phyloP scores from a whole-genome alignment of 2,888 invertebrate species.

The Acrobasis repandana region DNA sequence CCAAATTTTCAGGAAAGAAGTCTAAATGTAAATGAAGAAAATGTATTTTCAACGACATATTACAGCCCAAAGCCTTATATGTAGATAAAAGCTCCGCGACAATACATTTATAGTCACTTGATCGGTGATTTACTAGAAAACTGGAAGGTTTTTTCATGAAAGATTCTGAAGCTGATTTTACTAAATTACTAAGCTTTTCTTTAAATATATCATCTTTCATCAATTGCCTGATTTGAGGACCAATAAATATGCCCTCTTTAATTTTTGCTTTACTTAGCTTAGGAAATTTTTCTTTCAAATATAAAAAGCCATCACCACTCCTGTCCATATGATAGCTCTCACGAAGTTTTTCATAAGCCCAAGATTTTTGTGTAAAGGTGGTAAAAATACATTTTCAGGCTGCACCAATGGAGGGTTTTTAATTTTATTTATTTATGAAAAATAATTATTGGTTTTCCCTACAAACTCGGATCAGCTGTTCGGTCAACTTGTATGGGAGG shows the following conservation, averaged over 20 bases:
- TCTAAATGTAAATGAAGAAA: constrained; percentile 23
- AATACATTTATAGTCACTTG: constrained; percentile 27
- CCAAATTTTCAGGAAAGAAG: constrained; percentile 8
- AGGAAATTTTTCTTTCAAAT: neutral
- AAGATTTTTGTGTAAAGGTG: constrained; percentile 2
- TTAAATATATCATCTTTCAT: constrained; percentile 25
- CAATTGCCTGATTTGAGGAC: constrained; percentile 26
- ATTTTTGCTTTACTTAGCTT: constrained; percentile 9
- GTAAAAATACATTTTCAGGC: constrained; percentile 2
- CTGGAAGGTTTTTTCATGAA: constrained; percentile 27
- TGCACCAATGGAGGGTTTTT: neutral
- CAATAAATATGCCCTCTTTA: constrained; percentile 27
- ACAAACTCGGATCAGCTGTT: no score
- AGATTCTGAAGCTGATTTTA: constrained; percentile 26
- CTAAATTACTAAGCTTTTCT: constrained; percentile 26
- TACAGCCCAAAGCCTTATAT: constrained; percentile 24
- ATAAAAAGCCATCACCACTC: constrained; percentile 3
- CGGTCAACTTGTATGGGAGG: no score
- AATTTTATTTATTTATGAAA: no score
- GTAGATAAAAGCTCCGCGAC: constrained; percentile 23
- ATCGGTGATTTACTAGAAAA: constrained; percentile 29
- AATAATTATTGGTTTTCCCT: no score
- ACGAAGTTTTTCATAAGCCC: neutral
- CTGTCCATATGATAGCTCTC: neutral
- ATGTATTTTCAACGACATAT: constrained; percentile 24